Evolutionary conservation across 2,113 vertebrate genomes (phyloP).

Genomic region (Fregata magnificens): DNA sequence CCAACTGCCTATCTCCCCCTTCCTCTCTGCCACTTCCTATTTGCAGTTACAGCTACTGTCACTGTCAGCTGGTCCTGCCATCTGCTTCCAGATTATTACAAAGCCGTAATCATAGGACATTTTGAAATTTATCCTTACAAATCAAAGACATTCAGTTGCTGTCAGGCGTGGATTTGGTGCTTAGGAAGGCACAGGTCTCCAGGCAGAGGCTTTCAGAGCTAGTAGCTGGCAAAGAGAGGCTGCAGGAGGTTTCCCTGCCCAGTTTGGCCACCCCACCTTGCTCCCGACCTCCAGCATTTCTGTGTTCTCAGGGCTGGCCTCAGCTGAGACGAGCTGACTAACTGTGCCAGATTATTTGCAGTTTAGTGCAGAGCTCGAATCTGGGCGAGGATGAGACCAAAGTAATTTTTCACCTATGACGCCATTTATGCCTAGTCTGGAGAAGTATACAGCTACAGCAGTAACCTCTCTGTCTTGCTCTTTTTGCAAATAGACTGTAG

Average conservation of each 20-base stretch:
- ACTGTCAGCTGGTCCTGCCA: slow-evolving; percentile 74
- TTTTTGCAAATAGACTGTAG: not conserved
- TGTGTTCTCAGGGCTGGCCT: not conserved
- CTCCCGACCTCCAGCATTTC: not conserved
- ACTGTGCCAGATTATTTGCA: not conserved
- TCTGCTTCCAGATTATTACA: slow-evolving; percentile 72
- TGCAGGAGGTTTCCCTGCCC: not conserved
- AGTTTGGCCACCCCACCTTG: not conserved
- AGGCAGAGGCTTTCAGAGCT: not conserved
- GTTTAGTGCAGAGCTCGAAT: not conserved
- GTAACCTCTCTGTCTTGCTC: not conserved
- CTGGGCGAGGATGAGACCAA: not conserved
- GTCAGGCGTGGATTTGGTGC: not conserved
- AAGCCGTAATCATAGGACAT: slow-evolving; percentile 65
- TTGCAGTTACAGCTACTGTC: slow-evolving; percentile 20
- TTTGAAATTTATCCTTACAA: slow-evolving; percentile 65
- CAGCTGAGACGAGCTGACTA: not conserved
- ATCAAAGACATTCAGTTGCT: slow-evolving; percentile 28
- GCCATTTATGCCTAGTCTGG: not conserved
- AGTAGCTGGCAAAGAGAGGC: not conserved
- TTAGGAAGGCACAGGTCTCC: not conserved
- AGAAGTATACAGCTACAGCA: not conserved
- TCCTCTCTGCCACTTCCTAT: slow-evolving; percentile 56
- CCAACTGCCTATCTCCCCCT: not conserved
- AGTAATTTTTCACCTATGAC: not conserved